Base-by-base conservation (phyloP, 92 coral and sea anemone genomes). In the Palythoa caribaeorum region DNA sequence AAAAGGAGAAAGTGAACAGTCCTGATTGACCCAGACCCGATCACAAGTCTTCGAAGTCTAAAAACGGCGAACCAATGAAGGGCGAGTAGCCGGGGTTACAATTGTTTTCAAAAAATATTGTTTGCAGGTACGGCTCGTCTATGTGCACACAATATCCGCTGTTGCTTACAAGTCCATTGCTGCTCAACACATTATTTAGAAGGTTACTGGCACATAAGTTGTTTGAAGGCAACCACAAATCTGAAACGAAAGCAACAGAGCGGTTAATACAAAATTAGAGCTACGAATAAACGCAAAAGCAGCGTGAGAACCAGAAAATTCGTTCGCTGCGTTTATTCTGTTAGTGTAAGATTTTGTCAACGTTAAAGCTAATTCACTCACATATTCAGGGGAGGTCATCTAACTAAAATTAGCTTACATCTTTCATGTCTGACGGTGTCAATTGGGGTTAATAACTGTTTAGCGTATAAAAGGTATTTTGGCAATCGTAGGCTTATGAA, bases 121-220 rank as follows among this genome's bases (percentile, higher is more conserved):
- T 91, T 76, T 95, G 92, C 38, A 95, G 91, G 90, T 76, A 95
- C 1, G 96, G 98, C 84, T 95, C 98, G 37, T 93, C 93, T 4
- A 94, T 95, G 86, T 95, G 98, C 76, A 95, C 89, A 72, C 98
- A 95, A 14, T 84, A 69, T 28, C 89, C 93, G 48, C 80, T 93
- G 91, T 71, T 83, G 20, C 65, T 47, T 66, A 69, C 86, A 65
- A 81, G 86, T 81, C 62, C 86, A 65, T 63, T 81, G 86, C 62
- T 66, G 59, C 55, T 71, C n/a, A 81, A 81, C 20, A 50, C 74
- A 48, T 66, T 81, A 52, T 20, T 81, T 20, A 81, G 76, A 65
- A 63, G 73, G 47, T 71, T 71, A 81, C 14, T 81, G 20, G 75
- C 62, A 63, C 75, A 65, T 55, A 81, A 81, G 75, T 71, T 81